phyloP scores from a whole-genome alignment of 64 coral and sea anemone species.

The Catalaphyllia jardinei region DNA sequence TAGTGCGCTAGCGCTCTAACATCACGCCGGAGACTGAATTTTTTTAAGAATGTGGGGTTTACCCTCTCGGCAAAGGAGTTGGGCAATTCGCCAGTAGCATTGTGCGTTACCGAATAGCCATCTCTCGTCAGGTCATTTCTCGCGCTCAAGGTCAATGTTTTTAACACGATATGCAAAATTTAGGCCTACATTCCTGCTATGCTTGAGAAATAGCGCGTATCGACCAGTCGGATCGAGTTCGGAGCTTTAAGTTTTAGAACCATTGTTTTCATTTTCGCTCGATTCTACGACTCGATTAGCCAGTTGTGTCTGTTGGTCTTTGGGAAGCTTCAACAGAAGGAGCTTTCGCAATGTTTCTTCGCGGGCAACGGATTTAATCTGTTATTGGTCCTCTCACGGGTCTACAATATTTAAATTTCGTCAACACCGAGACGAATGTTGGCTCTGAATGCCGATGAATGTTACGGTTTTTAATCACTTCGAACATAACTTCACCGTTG shows the following conservation, averaged over 20 bases:
- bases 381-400: background rate
- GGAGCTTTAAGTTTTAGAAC: too few species aligned
- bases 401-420: too few species aligned
- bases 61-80: background rate
- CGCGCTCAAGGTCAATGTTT: background rate
- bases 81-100: background rate
- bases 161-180: too few species aligned
- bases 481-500: too few species aligned
- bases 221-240: background rate
- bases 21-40: too few species aligned
- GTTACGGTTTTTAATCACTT: too few species aligned
- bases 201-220: background rate
- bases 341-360: background rate
- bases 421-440: too few species aligned
- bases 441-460: too few species aligned
- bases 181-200: background rate
- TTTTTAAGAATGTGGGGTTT: background rate
- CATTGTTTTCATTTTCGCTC: too few species aligned
- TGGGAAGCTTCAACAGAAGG: background rate
- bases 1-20: too few species aligned
- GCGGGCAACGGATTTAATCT: background rate
- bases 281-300: too few species aligned
- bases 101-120: background rate
- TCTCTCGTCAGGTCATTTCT: background rate
- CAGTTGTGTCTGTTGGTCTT: too few species aligned